Base-by-base conservation (phyloP, 2,797 vertebrate species). In the Hylomyscus alleni region DNA sequence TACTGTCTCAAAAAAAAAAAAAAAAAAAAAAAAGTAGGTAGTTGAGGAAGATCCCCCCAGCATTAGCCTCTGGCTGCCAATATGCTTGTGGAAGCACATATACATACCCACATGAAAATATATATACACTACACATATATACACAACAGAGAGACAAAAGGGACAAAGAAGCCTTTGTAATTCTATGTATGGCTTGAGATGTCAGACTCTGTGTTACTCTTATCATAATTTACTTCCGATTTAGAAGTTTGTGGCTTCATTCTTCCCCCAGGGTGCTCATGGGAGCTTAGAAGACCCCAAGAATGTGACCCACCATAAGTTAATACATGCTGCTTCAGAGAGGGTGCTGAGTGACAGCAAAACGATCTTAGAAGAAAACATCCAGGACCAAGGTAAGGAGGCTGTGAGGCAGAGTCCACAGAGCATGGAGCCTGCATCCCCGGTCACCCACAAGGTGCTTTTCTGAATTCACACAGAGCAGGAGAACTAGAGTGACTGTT, bases 251-350 rank as follows among this genome's bases (percentile, higher is more conserved):
- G 6, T 82, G 50, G 7, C 37, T 86, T 73, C 31, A 14, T 91
- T 96, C 84, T 22, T 62, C 54, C 92, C 81, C 34, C 97, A 99
- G 99, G 99, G 99, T 97, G 97, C 99, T 26, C 99, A 99, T n/a
- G 99, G 99, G 98, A 99, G 98, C 98, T 96, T 99, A 96, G 99
- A 99, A 98, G 99, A 99, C 98, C 99, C 99, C 91, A 99, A 99
- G 98, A 99, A 98, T 1, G 98, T 99, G 81, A 99, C 99, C 34
- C 99, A 99, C 95, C 99, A 99, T 93, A 99, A 99, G 98, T 98
- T 99, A 87, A 99, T 99, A 95, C 99, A 99, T 0, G 99, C 99
- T 95, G 99, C 99, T 97, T 99, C 99, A 58, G 99, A 99, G 97
- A 99, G 99, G 98, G 99, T 99, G 97, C 99, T 99, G 95, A 99